Percentiles rank a stretch among this genome's conserved stretches.
Conservation (phyloP, 2,113 vertebrate species). For the Tetrao urogallus region DNA sequence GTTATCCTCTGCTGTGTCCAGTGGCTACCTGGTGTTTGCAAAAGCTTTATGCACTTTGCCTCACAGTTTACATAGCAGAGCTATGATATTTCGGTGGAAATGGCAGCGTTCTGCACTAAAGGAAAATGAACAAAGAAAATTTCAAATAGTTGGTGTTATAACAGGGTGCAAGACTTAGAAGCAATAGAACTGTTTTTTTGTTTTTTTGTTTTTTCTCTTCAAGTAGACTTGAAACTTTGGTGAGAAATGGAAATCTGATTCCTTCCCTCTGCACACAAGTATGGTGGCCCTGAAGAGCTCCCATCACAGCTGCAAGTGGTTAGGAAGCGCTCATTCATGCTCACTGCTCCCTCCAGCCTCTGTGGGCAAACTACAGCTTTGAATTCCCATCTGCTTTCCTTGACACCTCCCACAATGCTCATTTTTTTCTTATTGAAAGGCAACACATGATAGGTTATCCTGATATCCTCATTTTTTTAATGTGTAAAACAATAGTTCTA, state of each 20-base stretch:
- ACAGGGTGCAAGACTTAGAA: background rate
- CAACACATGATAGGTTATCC: background rate
- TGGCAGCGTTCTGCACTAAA: background rate
- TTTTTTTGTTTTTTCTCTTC: fast-evolving
- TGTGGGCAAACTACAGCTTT: background rate
- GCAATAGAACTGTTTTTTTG: background rate
- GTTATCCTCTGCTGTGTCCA: background rate
- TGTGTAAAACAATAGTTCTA: background rate
- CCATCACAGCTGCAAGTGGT: background rate
- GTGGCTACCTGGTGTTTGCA: background rate
- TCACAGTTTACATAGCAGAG: background rate
- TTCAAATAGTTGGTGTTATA: background rate
- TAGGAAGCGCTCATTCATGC: background rate
- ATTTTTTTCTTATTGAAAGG: background rate
- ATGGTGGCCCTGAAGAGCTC: background rate
- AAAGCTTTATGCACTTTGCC: fast-evolving
- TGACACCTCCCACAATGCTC: background rate
- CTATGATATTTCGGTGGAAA: background rate
- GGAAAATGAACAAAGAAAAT: background rate
- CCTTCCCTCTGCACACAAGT: background rate
- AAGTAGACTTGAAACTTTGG: background rate
- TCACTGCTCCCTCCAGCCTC: background rate
- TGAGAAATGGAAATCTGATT: background rate
- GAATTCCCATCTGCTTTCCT: background rate
- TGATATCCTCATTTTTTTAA: background rate